A percentile compares a stretch with the other conserved stretches of the same genome.
These are phyloP conservation scores for Amblyornis subalaris DNA, from an alignment of 2,113 vertebrate genomes.

Conservation along the genomic window DNA sequence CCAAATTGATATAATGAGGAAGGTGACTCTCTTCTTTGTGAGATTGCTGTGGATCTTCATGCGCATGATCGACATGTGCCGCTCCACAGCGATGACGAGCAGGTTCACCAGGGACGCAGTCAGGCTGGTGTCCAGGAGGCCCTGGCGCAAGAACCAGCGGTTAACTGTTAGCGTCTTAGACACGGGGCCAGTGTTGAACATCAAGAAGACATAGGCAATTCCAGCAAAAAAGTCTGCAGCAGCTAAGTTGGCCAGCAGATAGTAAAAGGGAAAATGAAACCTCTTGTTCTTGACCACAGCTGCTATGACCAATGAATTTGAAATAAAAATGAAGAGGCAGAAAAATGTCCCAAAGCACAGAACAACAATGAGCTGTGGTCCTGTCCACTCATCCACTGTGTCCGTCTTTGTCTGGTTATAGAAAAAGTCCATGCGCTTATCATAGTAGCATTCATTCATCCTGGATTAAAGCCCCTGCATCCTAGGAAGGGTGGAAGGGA, in stretches of 20 bases:
- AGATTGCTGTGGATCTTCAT: conserved; percentile 94
- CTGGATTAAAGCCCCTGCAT: conserved; percentile 73
- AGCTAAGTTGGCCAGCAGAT: conserved; percentile 91
- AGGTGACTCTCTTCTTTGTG: conserved; percentile 89
- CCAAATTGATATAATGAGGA: conserved; percentile 90
- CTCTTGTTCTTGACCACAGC: conserved; percentile 91
- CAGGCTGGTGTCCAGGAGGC: conserved; percentile 89
- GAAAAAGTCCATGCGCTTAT: conserved; percentile 88
- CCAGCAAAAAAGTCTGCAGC: conserved; percentile 95
- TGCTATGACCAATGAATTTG: conserved; percentile 91
- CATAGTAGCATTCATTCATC: conserved; percentile 84
- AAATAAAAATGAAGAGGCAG: conserved; percentile 92
- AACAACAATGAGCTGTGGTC: conserved; percentile 77
- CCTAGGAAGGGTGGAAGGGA: conserved; percentile 53
- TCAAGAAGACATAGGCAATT: conserved; percentile 93
- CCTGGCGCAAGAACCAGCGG: conserved; percentile 91
- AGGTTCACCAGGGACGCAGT: conserved; percentile 91
- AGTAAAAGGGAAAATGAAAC: conserved; percentile 97
- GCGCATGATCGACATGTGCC: conserved; percentile 90
- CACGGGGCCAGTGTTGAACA: conserved; percentile 90
- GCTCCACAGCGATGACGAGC: conserved; percentile 91
- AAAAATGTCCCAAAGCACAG: conserved; percentile 87
- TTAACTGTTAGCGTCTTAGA: conserved; percentile 83
- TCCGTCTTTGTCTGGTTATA: conserved; percentile 82
- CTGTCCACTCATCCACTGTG: conserved; percentile 76